Base-by-base conservation (phyloP, 2,888 invertebrate species). In the Lathronympha strigana region DNA sequence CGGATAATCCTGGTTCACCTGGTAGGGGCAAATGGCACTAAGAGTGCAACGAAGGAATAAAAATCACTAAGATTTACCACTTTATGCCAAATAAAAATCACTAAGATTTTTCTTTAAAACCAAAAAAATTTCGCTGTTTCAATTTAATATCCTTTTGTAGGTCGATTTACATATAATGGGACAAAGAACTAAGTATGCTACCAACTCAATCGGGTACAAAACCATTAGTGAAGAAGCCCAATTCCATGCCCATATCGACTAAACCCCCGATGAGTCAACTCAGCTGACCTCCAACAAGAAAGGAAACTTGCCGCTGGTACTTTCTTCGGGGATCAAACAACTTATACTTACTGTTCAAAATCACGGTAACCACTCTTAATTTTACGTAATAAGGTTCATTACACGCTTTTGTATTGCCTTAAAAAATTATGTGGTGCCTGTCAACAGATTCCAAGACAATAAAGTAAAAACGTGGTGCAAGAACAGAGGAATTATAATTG, bases 271-370 rank as follows among this genome's bases (percentile, higher is more conserved):
- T 83, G 84, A 84, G 72, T 83, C 83, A 84, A 68, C 62, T 67
- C 67, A 54, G 9, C 47, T 68, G 72, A 67, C 74, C 76, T 73
- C 72, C 69, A 72, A 69, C 78, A 62, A 63, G 67, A 72, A 82
- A 75, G 80, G 81, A 75, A 82, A 79, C 80, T 75, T 76, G 81
- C 66, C 71, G 69, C 61, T 69, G 67, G 72, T 67, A 74, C 78
- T 78, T 78, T 77, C 77, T 76, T 77, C 63, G 58, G 45, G 51
- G 67, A 70, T 66, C 60, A 57, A 43, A 40, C 31, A 23, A 60
- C 58, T 47, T 67, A 64, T 45, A 43, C 47, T 55, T 53, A 57
- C 33, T 40, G 61, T 33, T 62, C 47, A 38, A 33, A 21, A 61
- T 38, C 38, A 63, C 25, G 53, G 40, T 13, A 23, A 31, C 13